Evolutionary conservation across 2,797 vertebrate genomes (phyloP).

Genomic region (Sus cebifrons): DNA sequence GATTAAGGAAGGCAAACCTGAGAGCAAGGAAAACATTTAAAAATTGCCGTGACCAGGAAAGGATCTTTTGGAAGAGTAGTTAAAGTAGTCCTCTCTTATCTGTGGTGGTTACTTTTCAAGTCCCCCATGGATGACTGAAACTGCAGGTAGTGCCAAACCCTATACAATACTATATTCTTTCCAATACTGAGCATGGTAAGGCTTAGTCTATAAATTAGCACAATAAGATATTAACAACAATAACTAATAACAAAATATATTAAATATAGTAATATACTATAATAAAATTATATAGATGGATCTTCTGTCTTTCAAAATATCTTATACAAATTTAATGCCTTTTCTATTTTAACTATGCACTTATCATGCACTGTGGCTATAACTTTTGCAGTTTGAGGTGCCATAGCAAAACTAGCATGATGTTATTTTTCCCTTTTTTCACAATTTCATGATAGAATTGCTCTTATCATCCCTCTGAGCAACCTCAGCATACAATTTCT

Average conservation of each 20-base stretch:
- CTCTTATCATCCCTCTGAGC: background rate
- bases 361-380: background rate
- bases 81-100: background rate
- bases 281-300: background rate
- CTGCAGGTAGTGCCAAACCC: background rate
- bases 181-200: background rate
- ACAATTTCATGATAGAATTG: background rate
- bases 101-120: background rate
- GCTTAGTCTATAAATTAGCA: background rate
- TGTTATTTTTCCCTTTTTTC: background rate
- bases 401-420: background rate
- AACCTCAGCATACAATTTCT: background rate
- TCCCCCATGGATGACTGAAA: background rate
- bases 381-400: background rate
- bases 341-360: background rate
- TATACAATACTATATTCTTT: background rate
- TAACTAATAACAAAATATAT: background rate
- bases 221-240: background rate
- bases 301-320: background rate
- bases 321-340: background rate
- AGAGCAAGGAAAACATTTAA: background rate
- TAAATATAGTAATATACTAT: background rate
- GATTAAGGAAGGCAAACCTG: background rate
- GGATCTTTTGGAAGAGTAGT: background rate
- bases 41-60: background rate